phyloP scores from a whole-genome alignment of 2,888 invertebrate genomes.

The Lasioglossum villosulum region DNA sequence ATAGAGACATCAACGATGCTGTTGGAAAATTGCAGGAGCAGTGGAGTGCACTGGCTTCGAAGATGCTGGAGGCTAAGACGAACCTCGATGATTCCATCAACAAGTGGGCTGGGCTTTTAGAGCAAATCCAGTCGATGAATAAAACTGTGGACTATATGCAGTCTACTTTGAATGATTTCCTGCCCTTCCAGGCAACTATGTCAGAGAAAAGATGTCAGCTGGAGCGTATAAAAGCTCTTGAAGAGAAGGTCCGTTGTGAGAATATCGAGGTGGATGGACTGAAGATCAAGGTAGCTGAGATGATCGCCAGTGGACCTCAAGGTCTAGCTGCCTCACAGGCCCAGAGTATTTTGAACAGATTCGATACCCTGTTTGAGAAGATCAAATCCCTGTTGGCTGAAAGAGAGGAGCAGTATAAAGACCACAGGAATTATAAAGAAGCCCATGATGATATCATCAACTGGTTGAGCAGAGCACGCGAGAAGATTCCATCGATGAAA shows the following conservation, averaged over 20 bases:
- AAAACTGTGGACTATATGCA: constrained; percentile 93
- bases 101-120: constrained; percentile 95
- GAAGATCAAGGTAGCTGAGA: constrained; percentile 93
- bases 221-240: constrained; percentile 93
- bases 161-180: constrained; percentile 89
- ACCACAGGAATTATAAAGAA: constrained; percentile 95
- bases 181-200: constrained; percentile 92
- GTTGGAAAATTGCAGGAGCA: constrained; percentile 94
- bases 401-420: constrained; percentile 94
- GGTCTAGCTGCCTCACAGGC: constrained; percentile 93
- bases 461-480: constrained; percentile 94
- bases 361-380: constrained; percentile 91
- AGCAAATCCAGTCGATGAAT: constrained; percentile 93
- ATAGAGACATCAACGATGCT: constrained; percentile 93
- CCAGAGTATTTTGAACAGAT: constrained; percentile 93
- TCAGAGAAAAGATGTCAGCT: constrained; percentile 94
- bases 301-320: constrained; percentile 94
- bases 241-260: constrained; percentile 95
- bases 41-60: constrained; percentile 94
- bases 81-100: constrained; percentile 95
- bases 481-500: constrained; percentile 94
- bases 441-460: constrained; percentile 95
- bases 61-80: constrained; percentile 96
- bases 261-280: constrained; percentile 95
- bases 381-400: constrained; percentile 90